These are phyloP conservation scores for Osmerus eperlanus DNA, from an alignment of 2,113 vertebrate species.

Conservation along the genomic window DNA sequence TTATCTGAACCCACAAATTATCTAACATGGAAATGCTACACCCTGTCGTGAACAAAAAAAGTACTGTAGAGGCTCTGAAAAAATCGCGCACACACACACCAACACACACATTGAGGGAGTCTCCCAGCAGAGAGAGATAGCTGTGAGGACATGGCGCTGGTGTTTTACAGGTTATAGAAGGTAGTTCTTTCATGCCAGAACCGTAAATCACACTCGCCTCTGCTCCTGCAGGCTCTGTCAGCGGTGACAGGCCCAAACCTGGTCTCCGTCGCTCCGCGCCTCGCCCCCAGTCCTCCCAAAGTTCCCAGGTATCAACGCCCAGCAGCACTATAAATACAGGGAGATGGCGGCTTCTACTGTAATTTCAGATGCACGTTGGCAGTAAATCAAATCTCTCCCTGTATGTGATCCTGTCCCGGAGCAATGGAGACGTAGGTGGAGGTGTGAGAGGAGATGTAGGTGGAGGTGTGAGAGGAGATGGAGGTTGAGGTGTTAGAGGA, in stretches of 20 bases:
- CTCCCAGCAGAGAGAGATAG: constrained; percentile 6
- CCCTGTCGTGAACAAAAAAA: neutral
- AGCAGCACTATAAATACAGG: constrained; percentile 34
- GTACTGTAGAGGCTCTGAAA: neutral
- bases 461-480: neutral
- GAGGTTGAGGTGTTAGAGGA: constrained; percentile 14
- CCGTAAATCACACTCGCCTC: constrained; percentile 44
- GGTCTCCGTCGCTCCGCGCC: constrained; percentile 25
- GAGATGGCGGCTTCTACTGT: constrained; percentile 27
- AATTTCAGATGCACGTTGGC: constrained; percentile 33
- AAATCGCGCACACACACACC: neutral
- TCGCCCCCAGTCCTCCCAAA: constrained; percentile 17
- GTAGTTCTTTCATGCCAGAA: constrained; percentile 39
- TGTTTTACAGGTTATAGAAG: constrained; percentile 29
- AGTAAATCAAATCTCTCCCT: constrained; percentile 41
- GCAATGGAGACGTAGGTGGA: neutral
- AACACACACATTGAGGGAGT: neutral
- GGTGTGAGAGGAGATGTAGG: constrained; percentile 18
- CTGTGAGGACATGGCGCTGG: constrained; percentile 29
- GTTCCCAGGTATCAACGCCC: constrained; percentile 31
- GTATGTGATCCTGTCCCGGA: constrained; percentile 20
- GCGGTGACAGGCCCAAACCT: constrained; percentile 44
- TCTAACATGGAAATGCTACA: neutral
- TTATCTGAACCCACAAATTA: neutral
- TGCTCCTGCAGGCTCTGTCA: constrained; percentile 32